These are phyloP conservation scores for Baryphthengus martii DNA, from an alignment of 2,113 vertebrate species.

Conservation along the genomic window DNA sequence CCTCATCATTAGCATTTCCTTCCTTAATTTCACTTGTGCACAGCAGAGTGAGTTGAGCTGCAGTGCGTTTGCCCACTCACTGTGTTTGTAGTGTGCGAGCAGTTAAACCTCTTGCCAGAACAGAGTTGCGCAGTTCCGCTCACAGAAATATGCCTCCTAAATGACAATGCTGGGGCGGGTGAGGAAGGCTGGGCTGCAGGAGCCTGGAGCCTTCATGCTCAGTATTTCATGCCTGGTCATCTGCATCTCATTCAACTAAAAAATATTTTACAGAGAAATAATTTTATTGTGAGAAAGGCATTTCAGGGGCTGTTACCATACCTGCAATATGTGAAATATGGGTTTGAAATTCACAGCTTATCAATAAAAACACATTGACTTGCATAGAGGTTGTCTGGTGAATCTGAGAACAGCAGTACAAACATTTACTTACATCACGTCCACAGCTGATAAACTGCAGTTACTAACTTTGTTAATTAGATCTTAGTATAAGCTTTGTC, in stretches of 20 bases:
- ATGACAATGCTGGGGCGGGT: neutral
- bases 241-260: neutral
- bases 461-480: constrained; percentile 73
- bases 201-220: neutral
- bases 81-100: neutral
- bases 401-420: constrained; percentile 48
- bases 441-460: constrained; percentile 70
- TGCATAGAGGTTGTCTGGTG: constrained; percentile 47
- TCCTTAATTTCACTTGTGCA: neutral
- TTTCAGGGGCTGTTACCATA: constrained; percentile 22
- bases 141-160: neutral
- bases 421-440: constrained; percentile 68
- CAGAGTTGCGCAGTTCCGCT: neutral
- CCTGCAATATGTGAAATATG: constrained; percentile 41
- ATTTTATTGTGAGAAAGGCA: constrained; percentile 26
- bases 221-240: constrained; percentile 30
- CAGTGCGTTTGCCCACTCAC: accelerated
- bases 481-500: constrained; percentile 75
- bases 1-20: neutral
- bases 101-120: neutral
- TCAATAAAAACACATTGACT: constrained; percentile 71
- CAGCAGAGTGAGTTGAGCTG: accelerated
- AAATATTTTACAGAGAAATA: neutral
- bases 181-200: neutral
- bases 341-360: constrained; percentile 60